Conservation (phyloP, 1,140 invertebrate species). For the Sycophaga agraensis region DNA sequence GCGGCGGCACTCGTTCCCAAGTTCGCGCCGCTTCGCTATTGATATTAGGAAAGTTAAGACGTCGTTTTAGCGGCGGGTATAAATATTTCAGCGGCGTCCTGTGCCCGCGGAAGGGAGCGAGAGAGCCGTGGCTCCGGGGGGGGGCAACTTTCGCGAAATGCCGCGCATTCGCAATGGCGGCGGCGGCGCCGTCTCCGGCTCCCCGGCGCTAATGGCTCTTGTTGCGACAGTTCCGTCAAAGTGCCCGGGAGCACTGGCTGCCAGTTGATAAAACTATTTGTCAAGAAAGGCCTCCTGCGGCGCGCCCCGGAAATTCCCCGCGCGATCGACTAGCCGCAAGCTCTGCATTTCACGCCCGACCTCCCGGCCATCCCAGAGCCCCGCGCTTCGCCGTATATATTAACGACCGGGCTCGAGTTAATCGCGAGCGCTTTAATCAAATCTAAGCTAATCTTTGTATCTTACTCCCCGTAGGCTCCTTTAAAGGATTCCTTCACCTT, state of each 20-base stretch:
- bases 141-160: background rate
- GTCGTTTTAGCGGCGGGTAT: background rate
- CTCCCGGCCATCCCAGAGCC: too few relatives aligned
- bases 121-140: background rate
- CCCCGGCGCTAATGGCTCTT: constrained; percentile 42
- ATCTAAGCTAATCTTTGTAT: too few relatives aligned
- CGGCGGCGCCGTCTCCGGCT: too few relatives aligned
- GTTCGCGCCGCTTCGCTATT: constrained; percentile 2
- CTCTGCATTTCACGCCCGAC: too few relatives aligned
- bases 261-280: constrained; percentile 27
- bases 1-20: too few relatives aligned
- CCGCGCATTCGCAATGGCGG: constrained; percentile 30
- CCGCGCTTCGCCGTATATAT: too few relatives aligned
- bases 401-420: too few relatives aligned
- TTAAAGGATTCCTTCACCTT: too few relatives aligned
- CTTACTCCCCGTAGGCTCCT: too few relatives aligned
- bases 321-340: too few relatives aligned
- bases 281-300: constrained; percentile 21
- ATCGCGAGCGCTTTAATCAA: too few relatives aligned
- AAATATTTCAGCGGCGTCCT: constrained; percentile 5
- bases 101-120: background rate
- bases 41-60: constrained; percentile 16
- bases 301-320: background rate
- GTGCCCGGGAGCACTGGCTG: constrained; percentile 21
- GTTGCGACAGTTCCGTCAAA: constrained; percentile 34